Evolutionary conservation across 2,888 invertebrate genomes (phyloP).

Genomic region (Caenorhabditis japonica): DNA sequence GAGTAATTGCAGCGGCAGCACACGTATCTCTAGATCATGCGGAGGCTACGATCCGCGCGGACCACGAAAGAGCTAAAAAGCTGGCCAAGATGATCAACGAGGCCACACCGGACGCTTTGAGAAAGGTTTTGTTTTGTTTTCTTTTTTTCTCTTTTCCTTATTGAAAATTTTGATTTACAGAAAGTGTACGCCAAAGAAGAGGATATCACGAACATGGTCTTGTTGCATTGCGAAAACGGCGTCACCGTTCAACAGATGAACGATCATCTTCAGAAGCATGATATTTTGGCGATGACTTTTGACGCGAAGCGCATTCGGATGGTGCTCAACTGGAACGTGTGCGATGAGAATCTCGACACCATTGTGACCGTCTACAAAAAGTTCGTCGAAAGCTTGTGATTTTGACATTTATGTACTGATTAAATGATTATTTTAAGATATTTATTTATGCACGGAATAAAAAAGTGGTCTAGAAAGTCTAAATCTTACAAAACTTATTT

Average conservation of each 20-base stretch:
- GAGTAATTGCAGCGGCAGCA: slow-evolving; percentile 91
- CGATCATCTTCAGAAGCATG: slow-evolving; percentile 58
- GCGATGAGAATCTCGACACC: slow-evolving; percentile 60
- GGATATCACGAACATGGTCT: slow-evolving; percentile 69
- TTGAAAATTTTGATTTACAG: slow-evolving; percentile 37
- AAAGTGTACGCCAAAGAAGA: slow-evolving; percentile 54
- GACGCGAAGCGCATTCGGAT: slow-evolving; percentile 66
- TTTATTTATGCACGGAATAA: no score
- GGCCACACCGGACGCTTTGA: slow-evolving; percentile 52
- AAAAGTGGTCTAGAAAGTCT: no score
- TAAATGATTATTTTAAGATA: no score
- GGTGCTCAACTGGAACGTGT: slow-evolving; percentile 64
- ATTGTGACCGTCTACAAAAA: slow-evolving; percentile 53
- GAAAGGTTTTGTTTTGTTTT: no score
- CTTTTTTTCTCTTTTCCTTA: slow-evolving; percentile 1
- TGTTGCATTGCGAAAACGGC: slow-evolving; percentile 61
- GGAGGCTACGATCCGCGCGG: slow-evolving; percentile 83
- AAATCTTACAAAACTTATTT: no score
- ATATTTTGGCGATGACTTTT: slow-evolving; percentile 68
- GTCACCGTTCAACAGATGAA: slow-evolving; percentile 58
- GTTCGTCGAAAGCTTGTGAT: slow-evolving; percentile 40
- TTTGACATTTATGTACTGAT: not conserved
- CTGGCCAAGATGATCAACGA: slow-evolving; percentile 65
- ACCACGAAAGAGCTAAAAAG: slow-evolving; percentile 82
- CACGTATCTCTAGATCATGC: slow-evolving; percentile 86